These are phyloP conservation scores for Dasypus novemcinctus DNA, from an alignment of 2,113 vertebrate species.

Conservation along the genomic window DNA sequence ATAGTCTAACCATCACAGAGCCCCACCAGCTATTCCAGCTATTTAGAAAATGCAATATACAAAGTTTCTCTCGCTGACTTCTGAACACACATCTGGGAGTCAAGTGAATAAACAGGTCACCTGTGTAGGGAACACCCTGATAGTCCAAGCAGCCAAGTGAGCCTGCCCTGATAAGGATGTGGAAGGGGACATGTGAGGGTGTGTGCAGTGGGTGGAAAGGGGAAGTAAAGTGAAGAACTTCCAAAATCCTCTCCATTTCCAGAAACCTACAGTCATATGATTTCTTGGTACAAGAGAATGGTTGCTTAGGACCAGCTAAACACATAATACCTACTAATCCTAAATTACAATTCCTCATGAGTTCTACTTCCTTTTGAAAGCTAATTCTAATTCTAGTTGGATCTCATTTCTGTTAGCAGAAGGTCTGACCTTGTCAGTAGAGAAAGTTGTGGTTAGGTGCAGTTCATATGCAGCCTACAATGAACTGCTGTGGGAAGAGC, in stretches of 20 bases:
- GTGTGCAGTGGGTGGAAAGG: background rate
- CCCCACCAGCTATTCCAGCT: background rate
- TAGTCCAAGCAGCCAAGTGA: background rate
- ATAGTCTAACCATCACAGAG: too few species aligned
- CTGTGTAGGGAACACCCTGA: background rate
- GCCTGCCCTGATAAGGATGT: background rate
- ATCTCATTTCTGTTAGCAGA: background rate
- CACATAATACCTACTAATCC: background rate
- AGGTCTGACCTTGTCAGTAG: background rate
- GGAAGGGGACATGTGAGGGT: background rate
- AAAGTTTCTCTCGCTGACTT: background rate
- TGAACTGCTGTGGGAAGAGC: background rate
- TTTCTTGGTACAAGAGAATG: constrained; percentile 10
- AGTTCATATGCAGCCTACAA: background rate
- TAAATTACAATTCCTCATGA: background rate
- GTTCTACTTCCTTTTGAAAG: background rate
- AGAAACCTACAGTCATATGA: background rate
- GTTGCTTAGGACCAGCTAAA: background rate
- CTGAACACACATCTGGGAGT: background rate
- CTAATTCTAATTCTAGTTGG: background rate
- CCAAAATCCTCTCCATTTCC: background rate
- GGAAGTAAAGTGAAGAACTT: background rate
- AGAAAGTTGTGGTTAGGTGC: background rate
- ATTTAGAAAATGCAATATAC: background rate
- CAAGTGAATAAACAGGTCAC: background rate